A percentile compares a stretch with the other conserved stretches of the same genome.
These are phyloP conservation scores for Clarias pachynema DNA, from an alignment of 2,797 vertebrate genomes.

Conservation along the genomic window DNA sequence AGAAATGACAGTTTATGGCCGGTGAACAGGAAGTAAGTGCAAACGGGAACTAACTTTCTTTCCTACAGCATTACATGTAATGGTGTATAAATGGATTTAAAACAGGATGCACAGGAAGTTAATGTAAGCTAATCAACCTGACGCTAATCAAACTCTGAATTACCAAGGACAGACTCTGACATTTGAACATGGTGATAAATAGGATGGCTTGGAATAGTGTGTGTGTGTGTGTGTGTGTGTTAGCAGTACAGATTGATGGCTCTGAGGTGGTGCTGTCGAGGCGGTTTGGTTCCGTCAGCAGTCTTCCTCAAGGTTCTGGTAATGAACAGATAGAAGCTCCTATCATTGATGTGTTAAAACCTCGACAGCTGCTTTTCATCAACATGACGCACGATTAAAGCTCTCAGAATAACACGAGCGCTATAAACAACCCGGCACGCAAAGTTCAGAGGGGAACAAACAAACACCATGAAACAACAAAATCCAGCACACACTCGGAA, in stretches of 20 bases:
- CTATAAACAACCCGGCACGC: background rate
- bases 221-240: slow-evolving; percentile 35
- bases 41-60: background rate
- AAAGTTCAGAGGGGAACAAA: background rate
- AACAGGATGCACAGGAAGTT: background rate
- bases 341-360: slow-evolving; percentile 66
- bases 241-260: slow-evolving; percentile 60
- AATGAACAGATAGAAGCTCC: slow-evolving; percentile 67
- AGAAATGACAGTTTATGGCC: background rate
- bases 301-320: slow-evolving; percentile 64
- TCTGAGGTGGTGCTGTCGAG: slow-evolving; percentile 54
- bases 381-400: slow-evolving; percentile 54
- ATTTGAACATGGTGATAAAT: background rate
- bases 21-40: background rate
- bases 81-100: background rate
- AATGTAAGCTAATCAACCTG: background rate
- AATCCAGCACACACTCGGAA: no score
- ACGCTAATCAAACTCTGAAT: background rate
- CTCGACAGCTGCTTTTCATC: slow-evolving; percentile 61
- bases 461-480: no score
- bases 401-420: slow-evolving; percentile 34
- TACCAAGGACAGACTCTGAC: background rate
- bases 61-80: background rate
- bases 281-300: slow-evolving; percentile 65
- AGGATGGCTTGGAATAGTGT: background rate